Percentiles rank a stretch among this genome's conserved stretches.
Evolutionary conservation across 2,797 vertebrate species (phyloP).

Genomic region (Phataginus tetradactyla): DNA sequence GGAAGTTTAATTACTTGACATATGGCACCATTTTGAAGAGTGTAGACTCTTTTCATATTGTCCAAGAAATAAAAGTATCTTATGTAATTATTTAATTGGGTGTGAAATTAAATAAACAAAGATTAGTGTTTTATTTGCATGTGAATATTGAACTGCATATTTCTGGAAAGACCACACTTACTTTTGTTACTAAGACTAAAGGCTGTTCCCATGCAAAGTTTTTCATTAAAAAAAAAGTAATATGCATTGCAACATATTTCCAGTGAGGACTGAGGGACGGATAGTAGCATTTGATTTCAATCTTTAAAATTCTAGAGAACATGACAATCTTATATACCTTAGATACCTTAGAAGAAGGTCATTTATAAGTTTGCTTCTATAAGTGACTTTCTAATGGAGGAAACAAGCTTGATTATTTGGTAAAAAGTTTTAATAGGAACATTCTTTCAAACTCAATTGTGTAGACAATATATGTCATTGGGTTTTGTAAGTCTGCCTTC

Average conservation of each 20-base stretch:
- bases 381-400: neutral
- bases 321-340: neutral
- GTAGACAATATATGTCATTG: neutral
- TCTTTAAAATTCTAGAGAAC: constrained; percentile 40
- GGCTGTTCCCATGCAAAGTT: neutral
- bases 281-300: neutral
- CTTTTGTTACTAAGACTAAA: constrained; percentile 25
- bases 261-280: neutral
- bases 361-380: neutral
- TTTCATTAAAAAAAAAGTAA: neutral
- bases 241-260: neutral
- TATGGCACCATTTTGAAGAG: constrained; percentile 34
- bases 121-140: neutral
- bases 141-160: neutral
- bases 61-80: neutral
- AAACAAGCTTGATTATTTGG: constrained; percentile 3
- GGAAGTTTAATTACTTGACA: neutral
- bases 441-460: constrained; percentile 27
- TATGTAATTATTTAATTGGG: neutral
- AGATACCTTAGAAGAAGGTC: neutral
- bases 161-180: neutral
- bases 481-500: neutral
- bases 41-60: neutral
- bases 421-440: constrained; percentile 18
- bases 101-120: constrained; percentile 12